Conservation (phyloP, 2,797 vertebrate species). For the Sebastes iracundus region DNA sequence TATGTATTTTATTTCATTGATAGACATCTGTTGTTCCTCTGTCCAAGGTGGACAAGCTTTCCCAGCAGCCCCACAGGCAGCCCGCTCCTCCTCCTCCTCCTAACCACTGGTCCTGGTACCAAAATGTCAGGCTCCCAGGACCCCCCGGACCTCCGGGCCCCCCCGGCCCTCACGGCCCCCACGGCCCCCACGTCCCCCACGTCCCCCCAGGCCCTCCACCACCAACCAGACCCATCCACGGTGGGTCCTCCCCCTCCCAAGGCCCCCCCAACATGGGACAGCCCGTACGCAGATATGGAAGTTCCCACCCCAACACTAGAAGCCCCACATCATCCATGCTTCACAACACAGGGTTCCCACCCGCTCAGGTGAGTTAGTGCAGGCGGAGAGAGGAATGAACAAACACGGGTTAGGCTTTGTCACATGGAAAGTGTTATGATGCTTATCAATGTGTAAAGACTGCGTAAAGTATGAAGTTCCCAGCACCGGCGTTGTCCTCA, state of each 20-base stretch:
- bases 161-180: slow-evolving; percentile 50
- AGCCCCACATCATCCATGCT: slow-evolving; percentile 79
- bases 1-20: background rate
- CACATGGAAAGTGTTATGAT: background rate
- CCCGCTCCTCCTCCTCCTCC: slow-evolving; percentile 56
- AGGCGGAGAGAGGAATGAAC: background rate
- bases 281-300: slow-evolving; percentile 72
- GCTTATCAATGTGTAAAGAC: background rate
- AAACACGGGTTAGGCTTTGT: background rate
- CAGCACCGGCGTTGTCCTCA: background rate
- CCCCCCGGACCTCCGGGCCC: slow-evolving; percentile 53
- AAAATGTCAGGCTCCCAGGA: slow-evolving; percentile 74
- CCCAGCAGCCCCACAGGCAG: slow-evolving; percentile 82
- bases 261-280: slow-evolving; percentile 65
- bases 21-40: slow-evolving; percentile 31
- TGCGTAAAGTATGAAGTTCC: background rate
- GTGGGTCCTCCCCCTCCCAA: slow-evolving; percentile 81
- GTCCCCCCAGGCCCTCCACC: slow-evolving; percentile 75
- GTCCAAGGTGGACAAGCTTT: slow-evolving; percentile 84
- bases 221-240: slow-evolving; percentile 76
- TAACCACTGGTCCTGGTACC: slow-evolving; percentile 85
- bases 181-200: slow-evolving; percentile 69
- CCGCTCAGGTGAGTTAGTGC: slow-evolving; percentile 68
- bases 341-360: slow-evolving; percentile 68
- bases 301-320: slow-evolving; percentile 66